Conservation (phyloP, 2,113 vertebrate genomes). For the Ardeotis arabs region DNA sequence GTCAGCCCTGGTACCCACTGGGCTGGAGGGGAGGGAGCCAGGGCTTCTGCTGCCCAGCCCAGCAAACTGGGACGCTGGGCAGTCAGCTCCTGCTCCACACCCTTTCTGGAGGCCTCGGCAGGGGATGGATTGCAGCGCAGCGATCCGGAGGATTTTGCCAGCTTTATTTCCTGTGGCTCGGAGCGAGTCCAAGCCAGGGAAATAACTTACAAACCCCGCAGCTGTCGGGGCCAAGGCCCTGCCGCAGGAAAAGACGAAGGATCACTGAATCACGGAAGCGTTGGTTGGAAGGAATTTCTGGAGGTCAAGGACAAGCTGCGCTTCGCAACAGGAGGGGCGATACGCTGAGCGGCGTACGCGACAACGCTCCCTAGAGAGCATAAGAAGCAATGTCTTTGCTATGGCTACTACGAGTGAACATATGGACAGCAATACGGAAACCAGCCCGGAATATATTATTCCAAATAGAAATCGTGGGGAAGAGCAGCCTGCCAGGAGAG, state of each 20-base stretch:
- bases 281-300: slow-evolving; percentile 37
- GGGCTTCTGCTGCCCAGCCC: accelerated
- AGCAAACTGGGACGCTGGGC: background rate
- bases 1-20: background rate
- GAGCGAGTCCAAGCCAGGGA: background rate
- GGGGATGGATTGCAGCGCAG: background rate
- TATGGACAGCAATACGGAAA: background rate
- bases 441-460: background rate
- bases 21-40: background rate
- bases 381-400: background rate
- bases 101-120: background rate
- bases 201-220: slow-evolving; percentile 6
- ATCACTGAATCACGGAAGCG: background rate
- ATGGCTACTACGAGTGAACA: background rate
- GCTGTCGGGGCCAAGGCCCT: background rate
- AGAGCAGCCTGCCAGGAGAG: background rate
- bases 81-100: background rate
- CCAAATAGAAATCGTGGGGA: background rate
- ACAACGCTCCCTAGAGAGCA: accelerated
- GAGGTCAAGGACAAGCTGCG: background rate
- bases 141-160: background rate
- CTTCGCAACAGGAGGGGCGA: background rate
- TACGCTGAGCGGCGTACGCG: background rate
- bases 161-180: background rate
- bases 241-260: background rate